Evolutionary conservation across 2,113 vertebrate species (phyloP), one percentile per base, ranked within the genome.

Genomic region (Eretmochelys imbricata): DNA sequence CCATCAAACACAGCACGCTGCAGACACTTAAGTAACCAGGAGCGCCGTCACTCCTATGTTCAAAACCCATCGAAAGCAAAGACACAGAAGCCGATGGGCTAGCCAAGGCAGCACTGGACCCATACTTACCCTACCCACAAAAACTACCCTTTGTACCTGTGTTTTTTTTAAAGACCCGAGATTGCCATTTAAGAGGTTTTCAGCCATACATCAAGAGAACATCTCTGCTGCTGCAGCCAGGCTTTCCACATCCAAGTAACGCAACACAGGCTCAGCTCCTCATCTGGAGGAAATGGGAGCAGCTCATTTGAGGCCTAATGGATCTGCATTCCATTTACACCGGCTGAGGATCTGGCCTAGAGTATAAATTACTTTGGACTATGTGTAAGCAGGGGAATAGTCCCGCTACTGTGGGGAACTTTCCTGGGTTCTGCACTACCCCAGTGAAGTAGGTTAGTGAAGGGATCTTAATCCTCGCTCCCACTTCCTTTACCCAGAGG

Each of bases 271-370:
- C 31, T 20, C 49, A 49, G 49, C 17, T 19, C 7, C 48, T 17
- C 46, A 54, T 69, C 78, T 55, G 55, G 12, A 75, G 19, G 3
- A 14, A 20, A 42, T 3, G 10, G 8, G 8, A 57, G 54, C 27
- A 59, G 27, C 25, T 55, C 38, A 17, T 48, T 38, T 53, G 0
- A 0, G 1, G 1, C 38, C 3, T 78, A 48, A 25, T 27, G 46
- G 25, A 8, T 25, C 75, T 2, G 6, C 75, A 27, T 29, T 78
- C 6, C 24, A 48, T 29, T 78, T 16, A 76, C 75, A 16, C 6
- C 8, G 25, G 42, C 75, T 48, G 38, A 78, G 75, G 11, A 48
- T 27, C 24, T 48, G 75, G 42, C 75, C 38, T 27, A 4, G 6
- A 78, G 75, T 48, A 48, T 29, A 48, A 48, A 78, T 27, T 3